Conservation (phyloP, 2,113 vertebrate genomes). For the Fulica atra region DNA sequence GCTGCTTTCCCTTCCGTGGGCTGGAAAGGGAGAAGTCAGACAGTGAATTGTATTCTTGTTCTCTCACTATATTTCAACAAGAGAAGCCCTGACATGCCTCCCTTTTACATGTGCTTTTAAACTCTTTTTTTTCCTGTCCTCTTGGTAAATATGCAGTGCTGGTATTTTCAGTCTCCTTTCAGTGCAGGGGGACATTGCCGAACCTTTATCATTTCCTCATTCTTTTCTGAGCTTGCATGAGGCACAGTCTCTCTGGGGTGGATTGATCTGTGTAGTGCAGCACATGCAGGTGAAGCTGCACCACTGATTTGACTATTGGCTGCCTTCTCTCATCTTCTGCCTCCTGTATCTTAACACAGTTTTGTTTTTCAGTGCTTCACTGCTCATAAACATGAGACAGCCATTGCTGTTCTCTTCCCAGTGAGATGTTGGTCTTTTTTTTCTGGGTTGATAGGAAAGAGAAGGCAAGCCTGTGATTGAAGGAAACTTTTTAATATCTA, state of each 20-base stretch:
- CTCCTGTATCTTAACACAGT: not conserved
- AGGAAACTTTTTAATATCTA: not conserved
- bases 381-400: rapidly evolving
- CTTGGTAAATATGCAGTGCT: not conserved
- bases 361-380: not conserved
- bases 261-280: not conserved
- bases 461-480: not conserved
- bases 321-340: not conserved
- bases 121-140: not conserved
- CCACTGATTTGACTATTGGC: not conserved
- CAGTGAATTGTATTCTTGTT: not conserved
- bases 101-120: not conserved
- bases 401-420: not conserved
- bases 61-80: not conserved
- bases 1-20: not conserved
- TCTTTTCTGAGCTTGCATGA: not conserved
- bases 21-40: not conserved
- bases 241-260: not conserved
- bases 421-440: not conserved
- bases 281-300: not conserved
- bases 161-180: not conserved
- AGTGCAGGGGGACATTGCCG: not conserved
- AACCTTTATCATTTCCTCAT: not conserved
- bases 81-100: not conserved
- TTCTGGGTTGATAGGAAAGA: not conserved